Evolutionary conservation across 2,113 vertebrate species (phyloP), one percentile per base, ranked within the genome.

Genomic region (Erythrolamprus reginae): DNA sequence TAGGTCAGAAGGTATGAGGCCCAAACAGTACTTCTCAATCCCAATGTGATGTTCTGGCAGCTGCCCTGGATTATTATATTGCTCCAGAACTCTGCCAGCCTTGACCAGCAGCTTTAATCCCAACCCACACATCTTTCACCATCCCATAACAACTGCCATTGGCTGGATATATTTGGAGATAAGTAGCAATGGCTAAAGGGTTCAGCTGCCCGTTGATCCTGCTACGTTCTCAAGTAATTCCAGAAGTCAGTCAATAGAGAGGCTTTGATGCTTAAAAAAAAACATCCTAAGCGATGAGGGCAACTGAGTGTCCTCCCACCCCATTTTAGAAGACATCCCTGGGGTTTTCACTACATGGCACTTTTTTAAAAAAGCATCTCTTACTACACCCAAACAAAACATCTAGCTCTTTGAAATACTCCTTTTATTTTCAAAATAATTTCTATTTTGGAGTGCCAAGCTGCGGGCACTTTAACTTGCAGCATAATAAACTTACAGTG

Each of bases 31-130:
- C 21, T 3, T 10, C 61, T 87, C 50, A 47, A n/a, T 28, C 28
- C 52, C 3, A 58, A n/a, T 23, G 8, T 56, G 24, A 23, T 28
- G 23, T 2, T 12, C 38, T 48, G 12, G 55, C 51, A 47, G 9
- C 58, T 1, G 45, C 50, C 38, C 13, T 0, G 1, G 0, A 1
- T 17, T 26, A 77, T 42, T 45, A 10, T 3, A 4, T 24, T 28
- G 19, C 21, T 23, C 23, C 33, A 45, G 84, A 13, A 24, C 1
- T 12, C 38, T 82, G 65, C 65, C 6, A 5, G 2, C 33, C n/a
- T 56, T 58, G 7, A 33, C 28, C 90, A 58, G 42, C 77, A 45
- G 13, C 33, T 50, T 87, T 15, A 28, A 17, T 47, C 56, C 15
- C 10, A 47, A 42, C 50, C 70, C 12, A 5, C 5, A 10, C 10